Conservation (phyloP, 2,113 vertebrate genomes). For the Percopsis transmontana region DNA sequence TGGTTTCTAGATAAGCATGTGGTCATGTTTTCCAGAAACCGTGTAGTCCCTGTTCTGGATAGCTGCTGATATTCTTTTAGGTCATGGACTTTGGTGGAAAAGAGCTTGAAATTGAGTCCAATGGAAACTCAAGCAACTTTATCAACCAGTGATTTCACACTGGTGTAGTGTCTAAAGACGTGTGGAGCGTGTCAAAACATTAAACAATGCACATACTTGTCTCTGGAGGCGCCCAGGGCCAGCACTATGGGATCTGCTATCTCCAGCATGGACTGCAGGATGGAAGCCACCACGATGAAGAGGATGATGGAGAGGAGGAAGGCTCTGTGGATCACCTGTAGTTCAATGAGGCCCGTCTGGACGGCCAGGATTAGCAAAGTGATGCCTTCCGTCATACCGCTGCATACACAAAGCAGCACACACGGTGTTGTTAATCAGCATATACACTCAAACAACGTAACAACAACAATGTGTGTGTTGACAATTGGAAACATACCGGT, state of each 20-base stretch:
- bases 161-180: too few species aligned
- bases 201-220: conserved; percentile 82
- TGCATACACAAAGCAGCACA: conserved; percentile 48
- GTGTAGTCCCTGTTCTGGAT: too few species aligned
- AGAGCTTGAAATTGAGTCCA: too few species aligned
- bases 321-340: conserved; percentile 96
- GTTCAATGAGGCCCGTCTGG: conserved; percentile 96
- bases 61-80: too few species aligned
- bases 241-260: conserved; percentile 98
- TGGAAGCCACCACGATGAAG: conserved; percentile 97
- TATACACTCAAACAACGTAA: not conserved
- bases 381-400: conserved; percentile 97
- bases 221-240: conserved; percentile 94
- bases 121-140: too few species aligned
- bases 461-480: not conserved
- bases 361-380: conserved; percentile 93
- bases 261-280: conserved; percentile 98
- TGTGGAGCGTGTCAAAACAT: too few species aligned
- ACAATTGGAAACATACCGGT: conserved; percentile 80
- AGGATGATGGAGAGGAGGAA: conserved; percentile 98
- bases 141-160: too few species aligned
- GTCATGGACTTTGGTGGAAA: too few species aligned
- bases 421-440: not conserved
- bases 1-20: not conserved
- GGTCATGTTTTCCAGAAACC: too few species aligned